Conservation (phyloP, 2,113 vertebrate species). For the Tragelaphus imberbis region DNA sequence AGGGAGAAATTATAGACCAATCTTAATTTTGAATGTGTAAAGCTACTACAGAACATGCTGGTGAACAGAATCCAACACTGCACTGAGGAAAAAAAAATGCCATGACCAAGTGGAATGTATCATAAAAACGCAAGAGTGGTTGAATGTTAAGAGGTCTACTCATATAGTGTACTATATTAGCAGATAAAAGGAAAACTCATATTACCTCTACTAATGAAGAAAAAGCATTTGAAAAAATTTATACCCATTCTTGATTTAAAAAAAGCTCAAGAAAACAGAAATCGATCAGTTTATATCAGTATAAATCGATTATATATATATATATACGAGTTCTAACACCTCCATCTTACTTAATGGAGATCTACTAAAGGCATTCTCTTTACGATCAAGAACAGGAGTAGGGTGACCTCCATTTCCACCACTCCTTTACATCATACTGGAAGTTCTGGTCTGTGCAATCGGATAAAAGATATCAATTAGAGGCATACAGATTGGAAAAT, state of each 20-base stretch:
- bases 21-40: neutral
- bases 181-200: neutral
- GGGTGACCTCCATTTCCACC: neutral
- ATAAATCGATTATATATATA: neutral
- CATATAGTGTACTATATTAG: neutral
- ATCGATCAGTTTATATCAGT: neutral
- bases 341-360: neutral
- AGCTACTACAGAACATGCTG: neutral
- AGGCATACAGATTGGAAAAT: neutral
- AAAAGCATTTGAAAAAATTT: neutral
- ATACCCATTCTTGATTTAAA: neutral
- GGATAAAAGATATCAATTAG: neutral
- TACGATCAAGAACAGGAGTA: neutral
- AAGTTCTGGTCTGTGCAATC: neutral
- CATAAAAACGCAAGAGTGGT: neutral
- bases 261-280: neutral
- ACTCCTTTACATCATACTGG: neutral
- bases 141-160: neutral
- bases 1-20: neutral
- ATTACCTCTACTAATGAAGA: neutral
- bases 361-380: neutral
- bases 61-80: neutral
- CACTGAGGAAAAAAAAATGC: neutral
- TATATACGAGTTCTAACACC: neutral
- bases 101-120: neutral